A percentile compares a stretch with the other conserved stretches of the same genome.
Conservation (phyloP, 2,888 invertebrate genomes). For the Netelia virgata region DNA sequence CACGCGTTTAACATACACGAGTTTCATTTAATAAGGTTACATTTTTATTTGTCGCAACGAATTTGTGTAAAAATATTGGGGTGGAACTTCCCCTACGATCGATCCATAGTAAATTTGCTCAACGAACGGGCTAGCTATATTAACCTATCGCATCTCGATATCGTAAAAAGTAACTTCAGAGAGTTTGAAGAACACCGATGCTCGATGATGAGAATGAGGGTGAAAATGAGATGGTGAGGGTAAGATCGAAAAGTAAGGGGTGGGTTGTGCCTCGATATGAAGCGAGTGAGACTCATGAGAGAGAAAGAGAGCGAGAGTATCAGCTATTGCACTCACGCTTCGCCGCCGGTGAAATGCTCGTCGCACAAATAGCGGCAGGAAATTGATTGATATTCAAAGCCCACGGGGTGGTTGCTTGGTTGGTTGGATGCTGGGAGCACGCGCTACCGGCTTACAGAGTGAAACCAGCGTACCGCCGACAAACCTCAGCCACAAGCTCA, state of each 20-base stretch:
- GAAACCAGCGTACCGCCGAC: neutral
- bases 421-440: conserved; percentile 21
- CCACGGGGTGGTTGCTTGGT: conserved; percentile 74
- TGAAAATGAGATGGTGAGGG: neutral
- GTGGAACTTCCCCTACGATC: no score
- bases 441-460: conserved; percentile 27
- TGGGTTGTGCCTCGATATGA: conserved; percentile 8
- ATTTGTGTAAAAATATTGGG: no score
- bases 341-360: conserved; percentile 78
- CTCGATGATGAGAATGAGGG: conserved; percentile 3
- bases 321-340: conserved; percentile 83
- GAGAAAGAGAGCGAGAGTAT: conserved; percentile 70
- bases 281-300: conserved; percentile 9
- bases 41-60: no score
- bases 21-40: no score
- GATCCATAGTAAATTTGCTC: no score
- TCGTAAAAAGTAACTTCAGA: conserved; percentile 1
- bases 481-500: conserved; percentile 11
- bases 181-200: neutral
- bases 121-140: no score
- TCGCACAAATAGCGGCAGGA: conserved; percentile 81
- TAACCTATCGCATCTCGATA: neutral
- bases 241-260: neutral
- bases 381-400: conserved; percentile 83
- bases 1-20: no score